These are phyloP conservation scores for Macquaria ambigua DNA, from an alignment of 2,113 vertebrate species.

Conservation along the genomic window DNA sequence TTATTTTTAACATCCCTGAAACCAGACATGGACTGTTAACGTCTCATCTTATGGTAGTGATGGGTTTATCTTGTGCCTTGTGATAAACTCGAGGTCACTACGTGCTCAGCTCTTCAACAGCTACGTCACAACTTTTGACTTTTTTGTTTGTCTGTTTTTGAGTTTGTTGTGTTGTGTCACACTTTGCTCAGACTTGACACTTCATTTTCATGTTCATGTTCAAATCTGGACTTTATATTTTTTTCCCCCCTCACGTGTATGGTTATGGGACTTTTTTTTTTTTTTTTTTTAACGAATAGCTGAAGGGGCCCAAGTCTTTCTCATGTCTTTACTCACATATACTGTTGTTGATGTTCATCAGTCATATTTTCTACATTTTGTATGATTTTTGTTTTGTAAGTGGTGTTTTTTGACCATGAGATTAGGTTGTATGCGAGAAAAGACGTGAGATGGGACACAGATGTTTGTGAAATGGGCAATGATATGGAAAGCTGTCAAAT, in stretches of 20 bases:
- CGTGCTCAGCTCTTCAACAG: slow-evolving; percentile 47
- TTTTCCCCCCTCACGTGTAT: neutral
- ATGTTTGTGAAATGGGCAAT: slow-evolving; percentile 55
- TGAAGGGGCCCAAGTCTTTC: slow-evolving; percentile 41
- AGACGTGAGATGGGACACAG: slow-evolving; percentile 57
- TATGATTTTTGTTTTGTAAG: slow-evolving; percentile 61
- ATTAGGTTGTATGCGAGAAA: slow-evolving; percentile 69
- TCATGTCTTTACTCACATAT: slow-evolving; percentile 71
- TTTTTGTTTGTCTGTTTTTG: slow-evolving; percentile 38
- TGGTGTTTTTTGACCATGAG: slow-evolving; percentile 63
- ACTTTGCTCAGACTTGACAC: slow-evolving; percentile 28
- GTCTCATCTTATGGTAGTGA: slow-evolving; percentile 51
- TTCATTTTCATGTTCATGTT: slow-evolving; percentile 42
- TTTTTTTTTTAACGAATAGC: slow-evolving; percentile 40
- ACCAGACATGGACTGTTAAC: slow-evolving; percentile 58
- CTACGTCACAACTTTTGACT: slow-evolving; percentile 17
- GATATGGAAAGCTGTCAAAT: slow-evolving; percentile 67
- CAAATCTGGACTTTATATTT: slow-evolving; percentile 28
- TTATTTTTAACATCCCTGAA: slow-evolving; percentile 50
- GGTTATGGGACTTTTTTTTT: slow-evolving; percentile 48
- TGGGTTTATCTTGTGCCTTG: slow-evolving; percentile 72
- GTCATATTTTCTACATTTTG: slow-evolving; percentile 74
- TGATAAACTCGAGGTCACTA: slow-evolving; percentile 64
- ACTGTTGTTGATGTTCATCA: slow-evolving; percentile 50
- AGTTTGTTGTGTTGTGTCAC: slow-evolving; percentile 40